Evolutionary conservation across 2,888 invertebrate genomes (phyloP), one percentile per base, ranked within the genome.

Genomic region (Hemicrepidius hirtus): DNA sequence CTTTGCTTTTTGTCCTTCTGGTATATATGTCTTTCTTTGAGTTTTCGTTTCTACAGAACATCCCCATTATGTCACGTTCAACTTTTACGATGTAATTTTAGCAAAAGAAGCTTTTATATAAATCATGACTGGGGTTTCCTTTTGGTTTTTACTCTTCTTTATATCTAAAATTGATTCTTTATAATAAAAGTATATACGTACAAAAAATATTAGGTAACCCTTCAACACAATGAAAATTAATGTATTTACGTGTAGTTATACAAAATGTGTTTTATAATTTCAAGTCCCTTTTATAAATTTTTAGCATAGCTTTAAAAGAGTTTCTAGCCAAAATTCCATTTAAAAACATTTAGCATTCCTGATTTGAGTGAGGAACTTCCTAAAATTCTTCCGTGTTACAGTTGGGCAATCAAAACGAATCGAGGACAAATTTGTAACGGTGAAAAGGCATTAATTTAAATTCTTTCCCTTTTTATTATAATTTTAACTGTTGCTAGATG

Each of bases 1-100:
- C 44, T 44, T 44, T 44, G 7, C 44, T 44, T 44, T 18, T 5
- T 6, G 16, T 16, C 18, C 18, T 18, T 49, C 20, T 2, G 21
- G 18, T 21, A 1, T 21, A 21, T 49, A 4, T 21, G 21, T 49
- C 20, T 46, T 21, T 10, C 49, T 21, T 21, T 28, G 53, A 21
- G 24, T 53, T 21, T 53, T 53, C 53, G 24, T 53, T 28, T 53
- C 21, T 16, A 28, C 53, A 16, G 53, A 53, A 28, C 13, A 16
- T 18, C 18, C 44, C 44, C 44, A 21, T 28, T 53, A 53, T 20
- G 53, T 53, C 53, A 53, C 53, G 53, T 53, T 53, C 21, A 53
- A 21, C 53, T 7, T 53, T 53, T 53, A 53, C 53, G 53, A 53
- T 28, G 53, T 28, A 53, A 53, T 53, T 53, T 28, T 53, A 24